Evolutionary conservation across 2,888 invertebrate species (phyloP).

Genomic region (Stenurella melanura): DNA sequence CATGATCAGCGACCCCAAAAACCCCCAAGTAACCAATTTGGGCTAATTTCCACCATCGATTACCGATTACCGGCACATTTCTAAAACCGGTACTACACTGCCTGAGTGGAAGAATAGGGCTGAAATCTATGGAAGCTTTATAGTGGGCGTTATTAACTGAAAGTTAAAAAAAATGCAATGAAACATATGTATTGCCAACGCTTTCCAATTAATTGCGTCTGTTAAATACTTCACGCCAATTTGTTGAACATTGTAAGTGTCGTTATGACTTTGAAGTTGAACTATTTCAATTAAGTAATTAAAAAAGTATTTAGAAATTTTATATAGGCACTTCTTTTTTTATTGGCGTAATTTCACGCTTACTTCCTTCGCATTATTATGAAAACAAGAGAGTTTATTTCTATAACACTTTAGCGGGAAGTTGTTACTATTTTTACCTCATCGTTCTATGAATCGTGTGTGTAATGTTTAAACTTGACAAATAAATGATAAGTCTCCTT

Average conservation of each 20-base stretch:
- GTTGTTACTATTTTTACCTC: slow-evolving; percentile 22
- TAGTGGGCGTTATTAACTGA: no score
- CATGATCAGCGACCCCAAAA: no score
- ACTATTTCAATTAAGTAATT: slow-evolving; percentile 28
- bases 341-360: slow-evolving; percentile 16
- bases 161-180: background rate
- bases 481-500: slow-evolving; percentile 11
- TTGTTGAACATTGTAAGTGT: slow-evolving; percentile 13
- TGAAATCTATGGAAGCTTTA: no score
- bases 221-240: slow-evolving; percentile 31
- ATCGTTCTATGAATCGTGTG: slow-evolving; percentile 16
- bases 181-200: slow-evolving; percentile 16
- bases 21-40: no score
- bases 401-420: slow-evolving; percentile 33
- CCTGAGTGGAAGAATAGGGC: no score
- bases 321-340: slow-evolving; percentile 16
- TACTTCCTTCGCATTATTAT: slow-evolving; percentile 15
- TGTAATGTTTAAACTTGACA: slow-evolving; percentile 9
- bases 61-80: no score
- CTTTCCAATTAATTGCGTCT: slow-evolving; percentile 30
- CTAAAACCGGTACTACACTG: no score
- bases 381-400: slow-evolving; percentile 20
- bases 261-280: slow-evolving; percentile 14
- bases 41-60: no score
- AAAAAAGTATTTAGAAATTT: background rate